Conservation (phyloP, 2,888 invertebrate species). For the Serripes groenlandicus region DNA sequence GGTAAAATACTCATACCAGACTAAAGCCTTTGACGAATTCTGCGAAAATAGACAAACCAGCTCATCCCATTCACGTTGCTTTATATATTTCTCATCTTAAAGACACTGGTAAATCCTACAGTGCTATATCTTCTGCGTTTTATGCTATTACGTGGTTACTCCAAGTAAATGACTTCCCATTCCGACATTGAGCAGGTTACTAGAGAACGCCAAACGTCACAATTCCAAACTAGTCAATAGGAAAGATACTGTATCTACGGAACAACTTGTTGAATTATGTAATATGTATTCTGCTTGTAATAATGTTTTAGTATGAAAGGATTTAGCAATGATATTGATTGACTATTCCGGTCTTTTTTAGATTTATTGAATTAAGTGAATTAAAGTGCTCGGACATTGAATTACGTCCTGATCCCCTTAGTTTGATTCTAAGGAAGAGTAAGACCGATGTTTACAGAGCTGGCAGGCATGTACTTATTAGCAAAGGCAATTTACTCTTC, state of each 20-base stretch:
- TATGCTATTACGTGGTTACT: constrained; percentile 42
- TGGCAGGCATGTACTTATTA: constrained; percentile 27
- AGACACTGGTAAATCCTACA: background rate
- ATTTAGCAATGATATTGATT: constrained; percentile 28
- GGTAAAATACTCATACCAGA: background rate
- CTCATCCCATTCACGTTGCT: constrained; percentile 14
- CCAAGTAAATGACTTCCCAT: constrained; percentile 29
- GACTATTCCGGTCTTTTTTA: constrained; percentile 35
- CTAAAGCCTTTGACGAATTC: background rate
- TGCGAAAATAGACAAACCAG: constrained; percentile 4
- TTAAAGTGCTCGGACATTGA: constrained; percentile 20
- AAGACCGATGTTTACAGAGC: constrained; percentile 40
- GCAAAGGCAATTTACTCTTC: too few relatives aligned
- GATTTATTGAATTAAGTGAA: constrained; percentile 11
- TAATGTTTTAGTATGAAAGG: constrained; percentile 30
- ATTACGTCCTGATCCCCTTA: constrained; percentile 10
- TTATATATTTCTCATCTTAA: constrained; percentile 18
- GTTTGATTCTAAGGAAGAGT: constrained; percentile 21
- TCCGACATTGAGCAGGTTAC: too few relatives aligned
- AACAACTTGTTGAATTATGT: constrained; percentile 16
- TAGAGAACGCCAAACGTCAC: constrained; percentile 26
- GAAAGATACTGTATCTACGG: constrained; percentile 26
- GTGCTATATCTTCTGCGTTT: constrained; percentile 10
- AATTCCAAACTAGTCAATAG: constrained; percentile 13
- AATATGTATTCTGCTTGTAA: constrained; percentile 3